phyloP scores from a whole-genome alignment of 2,797 vertebrate genomes.

The Propithecus deckenii region DNA sequence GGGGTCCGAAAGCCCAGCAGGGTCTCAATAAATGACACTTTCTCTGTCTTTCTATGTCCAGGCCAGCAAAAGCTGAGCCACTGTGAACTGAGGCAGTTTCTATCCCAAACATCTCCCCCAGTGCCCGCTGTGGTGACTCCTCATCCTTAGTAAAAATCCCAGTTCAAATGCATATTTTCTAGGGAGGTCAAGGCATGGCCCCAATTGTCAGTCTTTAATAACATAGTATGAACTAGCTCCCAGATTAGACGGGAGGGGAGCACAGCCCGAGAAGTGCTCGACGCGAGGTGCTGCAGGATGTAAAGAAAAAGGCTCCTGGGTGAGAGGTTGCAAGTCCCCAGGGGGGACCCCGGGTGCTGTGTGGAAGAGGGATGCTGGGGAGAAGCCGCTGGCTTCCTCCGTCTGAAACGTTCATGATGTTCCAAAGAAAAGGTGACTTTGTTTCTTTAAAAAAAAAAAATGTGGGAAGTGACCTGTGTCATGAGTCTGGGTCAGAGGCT shows the following conservation, averaged over 20 bases:
- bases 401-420: neutral
- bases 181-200: neutral
- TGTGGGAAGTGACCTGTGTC: neutral
- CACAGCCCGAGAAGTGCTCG: rapidly evolving
- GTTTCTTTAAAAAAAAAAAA: neutral
- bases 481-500: neutral
- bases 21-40: neutral
- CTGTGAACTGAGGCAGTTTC: neutral
- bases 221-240: neutral
- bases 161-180: neutral
- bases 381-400: neutral
- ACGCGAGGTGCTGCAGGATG: rapidly evolving
- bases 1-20: neutral
- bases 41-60: neutral
- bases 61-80: neutral
- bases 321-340: neutral
- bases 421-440: neutral
- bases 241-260: neutral
- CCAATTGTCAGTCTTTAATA: neutral
- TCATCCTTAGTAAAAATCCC: neutral
- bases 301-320: neutral
- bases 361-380: neutral
- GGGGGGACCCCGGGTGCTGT: neutral
- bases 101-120: neutral
- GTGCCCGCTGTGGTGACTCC: too few relatives aligned